These are phyloP conservation scores for Drosophila anomalipes DNA, from an alignment of 2,888 invertebrate genomes.

Conservation along the genomic window DNA sequence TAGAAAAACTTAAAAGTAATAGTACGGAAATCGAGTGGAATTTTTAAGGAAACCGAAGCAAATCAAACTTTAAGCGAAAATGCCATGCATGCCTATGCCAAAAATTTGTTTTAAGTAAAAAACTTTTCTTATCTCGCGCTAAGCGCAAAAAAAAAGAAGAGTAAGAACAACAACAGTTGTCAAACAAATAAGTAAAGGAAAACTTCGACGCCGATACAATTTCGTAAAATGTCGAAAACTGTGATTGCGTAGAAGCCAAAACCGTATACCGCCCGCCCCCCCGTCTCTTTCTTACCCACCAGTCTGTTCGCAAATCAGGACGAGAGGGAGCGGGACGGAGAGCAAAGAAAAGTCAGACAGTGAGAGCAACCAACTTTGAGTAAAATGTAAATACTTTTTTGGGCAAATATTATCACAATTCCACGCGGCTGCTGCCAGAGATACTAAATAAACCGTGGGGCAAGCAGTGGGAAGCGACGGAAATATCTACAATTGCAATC, in stretches of 20 bases:
- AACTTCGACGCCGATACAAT: constrained; percentile 82
- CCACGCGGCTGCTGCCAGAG: constrained; percentile 55
- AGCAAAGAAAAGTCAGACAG: constrained; percentile 14
- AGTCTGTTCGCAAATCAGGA: background rate
- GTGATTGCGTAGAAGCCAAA: constrained; percentile 65
- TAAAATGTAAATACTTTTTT: constrained; percentile 82
- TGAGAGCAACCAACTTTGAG: constrained; percentile 62
- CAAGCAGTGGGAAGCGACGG: constrained; percentile 18
- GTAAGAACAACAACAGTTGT: constrained; percentile 56
- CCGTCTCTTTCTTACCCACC: background rate
- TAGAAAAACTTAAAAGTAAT: background rate
- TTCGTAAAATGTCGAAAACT: constrained; percentile 79
- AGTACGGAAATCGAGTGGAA: background rate
- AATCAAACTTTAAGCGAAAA: constrained; percentile 53
- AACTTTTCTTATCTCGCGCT: constrained; percentile 79
- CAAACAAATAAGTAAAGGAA: constrained; percentile 65
- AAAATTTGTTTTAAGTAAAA: constrained; percentile 80
- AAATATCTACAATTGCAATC: constrained; percentile 54
- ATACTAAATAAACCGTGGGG: constrained; percentile 68
- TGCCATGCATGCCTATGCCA: constrained; percentile 58
- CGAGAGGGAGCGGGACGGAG: background rate
- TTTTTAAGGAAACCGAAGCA: background rate
- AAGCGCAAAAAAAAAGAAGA: constrained; percentile 53
- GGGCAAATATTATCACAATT: constrained; percentile 83
- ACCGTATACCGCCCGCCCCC: background rate